Conservation (phyloP, 30 jellyfish, hydroid and myxozoan species). For the Turritopsis dohrnii region DNA sequence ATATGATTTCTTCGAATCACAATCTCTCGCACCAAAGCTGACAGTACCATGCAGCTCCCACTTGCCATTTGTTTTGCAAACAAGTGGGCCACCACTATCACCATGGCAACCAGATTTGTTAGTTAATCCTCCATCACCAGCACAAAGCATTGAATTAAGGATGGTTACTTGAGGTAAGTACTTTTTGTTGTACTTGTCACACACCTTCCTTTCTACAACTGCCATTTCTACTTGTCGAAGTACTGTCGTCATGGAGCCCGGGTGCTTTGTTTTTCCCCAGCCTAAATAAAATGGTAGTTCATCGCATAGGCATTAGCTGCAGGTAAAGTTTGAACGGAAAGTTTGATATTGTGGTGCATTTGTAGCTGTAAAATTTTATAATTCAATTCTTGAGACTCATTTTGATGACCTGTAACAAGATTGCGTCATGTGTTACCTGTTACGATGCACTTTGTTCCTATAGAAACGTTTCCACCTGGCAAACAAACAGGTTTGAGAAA, state of each 20-base stretch:
- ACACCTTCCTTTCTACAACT: not conserved
- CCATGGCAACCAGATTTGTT: constrained; percentile 38
- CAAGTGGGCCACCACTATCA: constrained; percentile 50
- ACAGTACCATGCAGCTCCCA: constrained; percentile 42
- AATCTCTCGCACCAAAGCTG: constrained; percentile 30
- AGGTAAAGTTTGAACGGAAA: not conserved
- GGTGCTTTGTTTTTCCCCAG: not conserved
- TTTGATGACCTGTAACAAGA: too few species aligned
- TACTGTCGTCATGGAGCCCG: not conserved
- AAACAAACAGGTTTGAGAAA: not conserved
- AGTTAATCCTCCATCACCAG: constrained; percentile 37
- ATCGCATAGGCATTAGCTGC: too few species aligned
- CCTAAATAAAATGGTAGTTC: not conserved
- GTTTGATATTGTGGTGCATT: not conserved
- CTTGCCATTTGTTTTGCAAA: constrained; percentile 23
- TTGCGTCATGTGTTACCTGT: not conserved
- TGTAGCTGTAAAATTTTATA: too few species aligned
- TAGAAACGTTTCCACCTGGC: not conserved
- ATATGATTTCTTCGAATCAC: constrained; percentile 21
- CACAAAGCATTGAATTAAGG: constrained; percentile 32
- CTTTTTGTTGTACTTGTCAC: not conserved
- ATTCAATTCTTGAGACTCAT: too few species aligned
- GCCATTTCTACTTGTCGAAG: constrained; percentile 5
- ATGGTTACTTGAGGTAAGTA: not conserved
- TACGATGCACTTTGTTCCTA: not conserved